phyloP scores from a whole-genome alignment of 2,113 vertebrate species.

The western clawed frog (Xenopus tropicalis) region UCB_Xtro_10.0 CM004447.2:80939501-80940000 shows the following conservation, averaged over 20 bases:
- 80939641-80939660: conserved; percentile 71
- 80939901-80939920: conserved; percentile 72
- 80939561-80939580: conserved; percentile 86
- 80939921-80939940: conserved; percentile 72
- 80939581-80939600: conserved; percentile 78
- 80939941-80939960: conserved; percentile 49
- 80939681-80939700: conserved; percentile 74
- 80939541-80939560: conserved; percentile 91
- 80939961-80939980: conserved; percentile 59
- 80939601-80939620: conserved; percentile 82
- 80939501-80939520: conserved; percentile 49
- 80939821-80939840: conserved; percentile 91
- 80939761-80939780: conserved; percentile 63
- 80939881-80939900: conserved; percentile 78
- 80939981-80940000: conserved; percentile 55
- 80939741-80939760: conserved; percentile 92
- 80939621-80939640: conserved; percentile 86
- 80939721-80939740: conserved; percentile 72
- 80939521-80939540: conserved; percentile 98
- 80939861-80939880: conserved; percentile 84
- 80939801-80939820: conserved; percentile 86
- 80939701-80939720: conserved; percentile 69
- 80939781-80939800: conserved; percentile 88
- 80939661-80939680: conserved; percentile 74
- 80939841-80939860: conserved; percentile 84